Percentiles rank a stretch among this genome's conserved stretches.
Evolutionary conservation across 1,140 invertebrate species (phyloP).

Genomic region (Batillaria attramentaria): DNA sequence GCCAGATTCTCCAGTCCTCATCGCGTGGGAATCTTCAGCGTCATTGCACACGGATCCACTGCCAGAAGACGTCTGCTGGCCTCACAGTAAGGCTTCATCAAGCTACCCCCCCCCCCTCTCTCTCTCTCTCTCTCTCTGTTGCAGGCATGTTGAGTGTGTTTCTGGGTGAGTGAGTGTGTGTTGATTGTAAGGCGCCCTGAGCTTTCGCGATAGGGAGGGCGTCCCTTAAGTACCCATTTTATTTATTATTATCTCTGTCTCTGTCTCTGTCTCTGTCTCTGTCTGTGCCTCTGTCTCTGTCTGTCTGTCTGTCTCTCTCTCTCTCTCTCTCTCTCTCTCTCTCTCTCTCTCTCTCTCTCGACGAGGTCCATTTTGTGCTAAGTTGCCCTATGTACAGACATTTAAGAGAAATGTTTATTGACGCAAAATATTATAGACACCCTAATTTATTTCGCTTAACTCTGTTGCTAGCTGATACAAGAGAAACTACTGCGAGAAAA

Average conservation of each 20-base stretch:
- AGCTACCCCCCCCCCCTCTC: not conserved
- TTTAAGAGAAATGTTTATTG: not conserved
- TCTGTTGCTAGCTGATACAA: no score
- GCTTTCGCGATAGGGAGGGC: no score
- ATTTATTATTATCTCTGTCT: not conserved
- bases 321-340: not conserved
- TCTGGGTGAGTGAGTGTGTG: no score
- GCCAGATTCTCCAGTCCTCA: not conserved
- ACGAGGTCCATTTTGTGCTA: no score
- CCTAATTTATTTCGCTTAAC: no score
- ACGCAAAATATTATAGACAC: no score
- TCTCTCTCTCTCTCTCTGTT: not conserved
- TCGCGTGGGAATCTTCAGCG: not conserved
- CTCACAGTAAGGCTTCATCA: not conserved
- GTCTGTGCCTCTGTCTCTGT: not conserved
- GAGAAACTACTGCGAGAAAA: no score
- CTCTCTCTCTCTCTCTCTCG: not conserved
- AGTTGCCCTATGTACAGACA: not conserved
- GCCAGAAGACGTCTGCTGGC: constrained; percentile 11
- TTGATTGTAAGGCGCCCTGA: no score
- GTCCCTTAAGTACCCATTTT: no score
- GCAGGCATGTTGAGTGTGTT: no score
- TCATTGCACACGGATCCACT: not conserved
- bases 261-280: not conserved
- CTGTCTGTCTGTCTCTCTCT: not conserved